A percentile compares a stretch with the other conserved stretches of the same genome.
Evolutionary conservation across 2,888 invertebrate genomes (phyloP).

Genomic region (Eilema depressum): DNA sequence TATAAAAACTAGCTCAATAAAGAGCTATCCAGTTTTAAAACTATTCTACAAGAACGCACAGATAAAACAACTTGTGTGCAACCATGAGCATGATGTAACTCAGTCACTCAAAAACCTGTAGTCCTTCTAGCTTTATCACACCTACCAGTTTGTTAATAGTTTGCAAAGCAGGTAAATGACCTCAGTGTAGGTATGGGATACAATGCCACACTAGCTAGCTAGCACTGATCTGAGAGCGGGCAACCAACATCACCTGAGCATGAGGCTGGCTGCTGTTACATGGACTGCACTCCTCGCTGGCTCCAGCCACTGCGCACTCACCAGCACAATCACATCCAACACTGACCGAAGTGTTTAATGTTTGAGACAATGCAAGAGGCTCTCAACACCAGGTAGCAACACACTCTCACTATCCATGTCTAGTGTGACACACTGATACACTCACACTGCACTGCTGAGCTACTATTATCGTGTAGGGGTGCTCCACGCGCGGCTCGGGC

Average conservation of each 20-base stretch:
- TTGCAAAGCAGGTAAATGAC: constrained; percentile 56
- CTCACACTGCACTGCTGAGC: constrained; percentile 56
- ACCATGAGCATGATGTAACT: constrained; percentile 57
- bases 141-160: constrained; percentile 53
- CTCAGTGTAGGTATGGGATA: constrained; percentile 46
- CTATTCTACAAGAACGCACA: constrained; percentile 52
- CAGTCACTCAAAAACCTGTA: constrained; percentile 53
- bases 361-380: constrained; percentile 45
- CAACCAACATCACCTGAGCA: constrained; percentile 60
- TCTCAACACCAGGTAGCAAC: constrained; percentile 45
- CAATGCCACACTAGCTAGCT: constrained; percentile 33
- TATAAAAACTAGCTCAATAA: constrained; percentile 41
- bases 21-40: constrained; percentile 48
- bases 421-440: constrained; percentile 58
- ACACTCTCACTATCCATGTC: constrained; percentile 58
- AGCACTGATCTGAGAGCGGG: constrained; percentile 10
- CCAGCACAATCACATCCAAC: constrained; percentile 57
- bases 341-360: constrained; percentile 54
- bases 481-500: constrained; percentile 35
- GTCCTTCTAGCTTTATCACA: constrained; percentile 57
- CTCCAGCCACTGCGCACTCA: constrained; percentile 32
- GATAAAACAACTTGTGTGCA: constrained; percentile 57
- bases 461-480: constrained; percentile 19
- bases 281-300: constrained; percentile 38
- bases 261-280: constrained; percentile 52